A percentile compares a stretch with the other conserved stretches of the same genome.
Conservation (phyloP, 2,113 vertebrate genomes). For the Gallinago media region DNA sequence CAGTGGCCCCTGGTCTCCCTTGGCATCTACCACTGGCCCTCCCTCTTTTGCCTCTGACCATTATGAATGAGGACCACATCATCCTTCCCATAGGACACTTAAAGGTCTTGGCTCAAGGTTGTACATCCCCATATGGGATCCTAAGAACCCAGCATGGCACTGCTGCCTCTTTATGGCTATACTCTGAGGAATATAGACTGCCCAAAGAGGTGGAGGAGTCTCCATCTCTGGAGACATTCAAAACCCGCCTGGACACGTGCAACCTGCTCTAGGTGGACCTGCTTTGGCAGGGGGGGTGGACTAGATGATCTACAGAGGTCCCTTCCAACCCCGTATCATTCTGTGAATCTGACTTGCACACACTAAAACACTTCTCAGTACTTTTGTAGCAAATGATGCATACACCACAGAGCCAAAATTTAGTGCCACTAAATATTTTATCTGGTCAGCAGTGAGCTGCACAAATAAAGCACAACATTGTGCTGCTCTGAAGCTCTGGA, state of each 20-base stretch:
- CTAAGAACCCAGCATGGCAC: not conserved
- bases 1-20: not conserved
- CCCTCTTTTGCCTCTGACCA: not conserved
- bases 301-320: too few relatives aligned
- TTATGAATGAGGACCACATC: not conserved
- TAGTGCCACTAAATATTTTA: slow-evolving; percentile 26
- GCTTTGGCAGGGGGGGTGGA: too few relatives aligned
- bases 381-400: not conserved
- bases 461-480: not conserved
- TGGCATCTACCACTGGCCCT: not conserved
- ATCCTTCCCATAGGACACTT: not conserved
- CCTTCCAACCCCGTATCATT: too few relatives aligned
- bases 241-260: too few relatives aligned
- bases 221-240: too few relatives aligned
- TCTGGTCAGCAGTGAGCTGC: not conserved
- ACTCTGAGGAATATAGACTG: not conserved
- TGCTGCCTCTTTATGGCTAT: not conserved
- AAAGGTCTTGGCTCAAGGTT: not conserved
- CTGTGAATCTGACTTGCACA: not conserved
- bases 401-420: not conserved
- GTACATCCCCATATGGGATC: not conserved
- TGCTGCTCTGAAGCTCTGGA: not conserved
- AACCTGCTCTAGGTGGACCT: too few relatives aligned
- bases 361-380: not conserved
- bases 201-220: too few relatives aligned